Conservation (phyloP, 2,888 invertebrate genomes). For the Folsomia manolachei region DNA sequence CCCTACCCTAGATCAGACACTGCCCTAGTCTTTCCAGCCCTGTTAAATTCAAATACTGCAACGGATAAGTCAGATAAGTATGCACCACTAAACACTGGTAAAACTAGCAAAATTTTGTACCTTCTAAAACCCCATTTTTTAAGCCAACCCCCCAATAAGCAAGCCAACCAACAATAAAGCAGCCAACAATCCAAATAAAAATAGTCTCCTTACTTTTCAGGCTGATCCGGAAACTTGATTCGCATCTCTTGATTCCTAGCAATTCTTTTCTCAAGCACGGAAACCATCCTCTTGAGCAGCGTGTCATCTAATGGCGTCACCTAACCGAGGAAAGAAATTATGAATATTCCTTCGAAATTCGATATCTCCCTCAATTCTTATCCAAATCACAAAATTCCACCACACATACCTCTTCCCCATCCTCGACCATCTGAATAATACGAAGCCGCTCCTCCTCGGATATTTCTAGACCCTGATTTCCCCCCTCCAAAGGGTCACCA, state of each 20-base stretch:
- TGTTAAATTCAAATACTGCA: no score
- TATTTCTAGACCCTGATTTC: slow-evolving; percentile 44
- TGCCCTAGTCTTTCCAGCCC: no score
- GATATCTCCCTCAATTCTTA: slow-evolving; percentile 4
- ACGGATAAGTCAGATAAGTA: no score
- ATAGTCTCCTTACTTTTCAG: slow-evolving; percentile 68
- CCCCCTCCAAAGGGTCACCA: slow-evolving; percentile 23
- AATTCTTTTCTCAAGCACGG: slow-evolving; percentile 91
- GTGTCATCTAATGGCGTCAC: slow-evolving; percentile 85
- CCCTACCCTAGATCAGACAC: no score
- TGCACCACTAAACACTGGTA: no score
- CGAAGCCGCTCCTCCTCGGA: slow-evolving; percentile 72
- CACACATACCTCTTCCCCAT: slow-evolving; percentile 67
- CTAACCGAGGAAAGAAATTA: slow-evolving; percentile 53
- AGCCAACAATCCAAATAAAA: background rate
- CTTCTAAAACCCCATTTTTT: background rate
- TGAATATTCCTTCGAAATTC: slow-evolving; percentile 11
- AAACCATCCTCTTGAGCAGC: slow-evolving; percentile 79
- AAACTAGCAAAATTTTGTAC: background rate
- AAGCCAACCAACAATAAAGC: background rate
- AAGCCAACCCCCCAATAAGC: no score
- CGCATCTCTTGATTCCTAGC: slow-evolving; percentile 95
- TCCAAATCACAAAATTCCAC: background rate
- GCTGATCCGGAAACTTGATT: slow-evolving; percentile 94
- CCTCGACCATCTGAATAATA: slow-evolving; percentile 76